Percentiles rank a stretch among this genome's conserved stretches.
Conservation (phyloP, 2,113 vertebrate species). For the Pungitius pungitius region DNA sequence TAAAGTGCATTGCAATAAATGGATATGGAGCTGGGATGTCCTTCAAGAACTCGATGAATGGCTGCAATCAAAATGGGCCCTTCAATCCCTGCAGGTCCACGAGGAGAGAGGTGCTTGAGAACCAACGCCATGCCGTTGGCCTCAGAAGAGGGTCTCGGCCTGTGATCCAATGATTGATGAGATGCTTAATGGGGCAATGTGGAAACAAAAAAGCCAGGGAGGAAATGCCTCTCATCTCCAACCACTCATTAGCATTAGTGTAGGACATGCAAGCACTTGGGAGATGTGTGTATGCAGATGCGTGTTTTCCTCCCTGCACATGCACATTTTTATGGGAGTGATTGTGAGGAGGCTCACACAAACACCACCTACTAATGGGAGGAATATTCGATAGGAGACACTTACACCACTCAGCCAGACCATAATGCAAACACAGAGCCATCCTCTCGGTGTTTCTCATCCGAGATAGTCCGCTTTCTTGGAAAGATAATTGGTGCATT, state of each 20-base stretch:
- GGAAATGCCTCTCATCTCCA: constrained; percentile 66
- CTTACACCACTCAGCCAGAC: constrained; percentile 67
- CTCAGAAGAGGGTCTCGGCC: constrained; percentile 30
- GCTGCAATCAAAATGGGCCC: constrained; percentile 30
- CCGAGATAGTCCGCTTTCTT: constrained; percentile 71
- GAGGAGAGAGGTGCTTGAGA: constrained; percentile 44
- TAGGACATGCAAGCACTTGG: background rate
- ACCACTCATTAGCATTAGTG: constrained; percentile 69
- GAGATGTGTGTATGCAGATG: constrained; percentile 1
- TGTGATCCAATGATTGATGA: constrained; percentile 69
- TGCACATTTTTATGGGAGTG: constrained; percentile 14
- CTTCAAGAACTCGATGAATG: constrained; percentile 13
- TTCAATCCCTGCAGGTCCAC: constrained; percentile 47
- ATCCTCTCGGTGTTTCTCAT: constrained; percentile 68
- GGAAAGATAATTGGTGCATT: constrained; percentile 79
- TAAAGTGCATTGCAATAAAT: background rate
- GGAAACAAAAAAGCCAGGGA: constrained; percentile 51
- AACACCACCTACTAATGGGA: constrained; percentile 68
- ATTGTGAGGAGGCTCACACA: constrained; percentile 40
- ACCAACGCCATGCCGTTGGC: constrained; percentile 24
- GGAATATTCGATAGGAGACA: constrained; percentile 75
- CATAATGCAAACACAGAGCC: constrained; percentile 66
- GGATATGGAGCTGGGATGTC: constrained; percentile 5
- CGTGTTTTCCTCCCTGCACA: background rate
- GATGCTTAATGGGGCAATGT: constrained; percentile 55